These are phyloP conservation scores for Campoplex nolae DNA, from an alignment of 2,888 invertebrate genomes.

Conservation along the genomic window DNA sequence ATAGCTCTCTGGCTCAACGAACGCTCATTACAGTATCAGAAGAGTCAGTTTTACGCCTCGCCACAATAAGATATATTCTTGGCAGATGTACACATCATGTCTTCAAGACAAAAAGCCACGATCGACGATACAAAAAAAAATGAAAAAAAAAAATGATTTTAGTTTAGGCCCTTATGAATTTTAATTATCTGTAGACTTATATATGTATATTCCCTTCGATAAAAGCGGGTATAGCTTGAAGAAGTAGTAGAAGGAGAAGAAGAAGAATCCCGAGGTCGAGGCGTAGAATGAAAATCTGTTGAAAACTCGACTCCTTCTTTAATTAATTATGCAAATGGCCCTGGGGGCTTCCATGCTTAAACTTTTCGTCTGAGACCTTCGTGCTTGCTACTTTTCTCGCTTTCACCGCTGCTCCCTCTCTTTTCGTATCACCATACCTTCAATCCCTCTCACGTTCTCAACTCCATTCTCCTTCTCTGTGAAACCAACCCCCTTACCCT, in stretches of 20 bases:
- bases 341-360: conserved; percentile 80
- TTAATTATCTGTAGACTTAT: conserved; percentile 2
- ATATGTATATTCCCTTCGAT: conserved; percentile 29
- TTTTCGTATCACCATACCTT: conserved; percentile 21
- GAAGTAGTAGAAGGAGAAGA: conserved; percentile 48
- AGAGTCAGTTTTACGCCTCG: conserved; percentile 8
- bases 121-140: background rate
- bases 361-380: conserved; percentile 80
- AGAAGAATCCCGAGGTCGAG: conserved; percentile 68
- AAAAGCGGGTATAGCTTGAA: conserved; percentile 49
- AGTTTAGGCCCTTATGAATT: conserved; percentile 11
- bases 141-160: conserved; percentile 1
- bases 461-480: conserved; percentile 34
- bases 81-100: background rate
- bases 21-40: conserved; percentile 20
- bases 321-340: conserved; percentile 83
- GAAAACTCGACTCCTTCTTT: conserved; percentile 82
- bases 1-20: conserved; percentile 3
- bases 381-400: conserved; percentile 69
- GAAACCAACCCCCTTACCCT: conserved; percentile 17
- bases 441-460: conserved; percentile 42
- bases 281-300: conserved; percentile 80
- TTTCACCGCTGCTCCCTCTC: conserved; percentile 37
- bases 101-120: background rate
- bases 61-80: conserved; percentile 3